A percentile compares a stretch with the other conserved stretches of the same genome.
These are phyloP conservation scores for Drosophila rhopaloa DNA, from an alignment of 1,140 invertebrate genomes.

Conservation along the genomic window DNA sequence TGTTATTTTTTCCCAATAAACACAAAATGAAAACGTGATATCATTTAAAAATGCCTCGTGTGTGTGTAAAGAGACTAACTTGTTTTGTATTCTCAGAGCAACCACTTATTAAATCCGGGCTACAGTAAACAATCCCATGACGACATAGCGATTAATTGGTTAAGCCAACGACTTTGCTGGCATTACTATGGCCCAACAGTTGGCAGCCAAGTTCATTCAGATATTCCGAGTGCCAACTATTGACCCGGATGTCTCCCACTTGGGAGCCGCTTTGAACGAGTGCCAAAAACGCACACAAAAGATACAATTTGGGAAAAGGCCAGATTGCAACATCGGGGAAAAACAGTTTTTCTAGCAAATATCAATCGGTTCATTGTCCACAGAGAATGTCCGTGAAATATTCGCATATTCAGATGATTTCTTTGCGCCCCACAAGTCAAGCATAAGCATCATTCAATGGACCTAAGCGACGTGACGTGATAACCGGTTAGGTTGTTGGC, in stretches of 20 bases:
- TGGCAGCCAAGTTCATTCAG: slow-evolving; percentile 46
- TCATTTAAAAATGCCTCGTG: background rate
- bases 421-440: slow-evolving; percentile 33
- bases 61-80: background rate
- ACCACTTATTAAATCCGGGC: slow-evolving; percentile 10
- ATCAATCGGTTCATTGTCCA: slow-evolving; percentile 45
- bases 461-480: slow-evolving; percentile 47
- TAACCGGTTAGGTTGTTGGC: slow-evolving; percentile 48
- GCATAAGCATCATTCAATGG: slow-evolving; percentile 47
- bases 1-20: background rate
- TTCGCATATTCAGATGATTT: slow-evolving; percentile 41
- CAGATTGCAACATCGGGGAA: slow-evolving; percentile 36
- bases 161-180: slow-evolving; percentile 19
- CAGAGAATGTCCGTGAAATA: slow-evolving; percentile 40
- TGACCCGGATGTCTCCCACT: slow-evolving; percentile 45
- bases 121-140: background rate
- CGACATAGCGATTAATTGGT: slow-evolving; percentile 31
- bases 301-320: slow-evolving; percentile 24
- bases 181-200: slow-evolving; percentile 26
- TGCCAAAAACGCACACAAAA: slow-evolving; percentile 36
- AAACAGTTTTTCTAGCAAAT: slow-evolving; percentile 16
- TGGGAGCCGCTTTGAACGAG: slow-evolving; percentile 20
- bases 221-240: slow-evolving; percentile 34
- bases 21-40: background rate
- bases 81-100: slow-evolving; percentile 10